These are phyloP conservation scores for Cephus rjabovi DNA, from an alignment of 2,888 invertebrate genomes.

Conservation along the genomic window DNA sequence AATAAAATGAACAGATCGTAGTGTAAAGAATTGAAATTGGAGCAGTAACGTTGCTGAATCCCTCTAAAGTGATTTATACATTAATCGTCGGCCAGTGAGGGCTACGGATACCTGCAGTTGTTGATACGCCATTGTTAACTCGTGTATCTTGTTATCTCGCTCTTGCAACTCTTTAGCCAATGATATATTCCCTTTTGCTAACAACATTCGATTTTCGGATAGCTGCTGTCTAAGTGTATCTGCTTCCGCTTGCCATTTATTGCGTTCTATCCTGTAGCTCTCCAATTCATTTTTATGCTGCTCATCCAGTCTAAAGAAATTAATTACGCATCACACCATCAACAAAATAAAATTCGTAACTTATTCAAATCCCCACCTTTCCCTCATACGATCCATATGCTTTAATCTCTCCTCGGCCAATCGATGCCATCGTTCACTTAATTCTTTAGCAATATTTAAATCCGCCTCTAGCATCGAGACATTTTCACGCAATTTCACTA, in stretches of 20 bases:
- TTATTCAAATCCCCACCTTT: conserved; percentile 53
- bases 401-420: conserved; percentile 76
- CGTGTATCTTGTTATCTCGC: conserved; percentile 67
- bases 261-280: conserved; percentile 74
- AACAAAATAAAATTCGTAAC: neutral
- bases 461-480: conserved; percentile 69
- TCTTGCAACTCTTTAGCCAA: conserved; percentile 64
- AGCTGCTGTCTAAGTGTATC: conserved; percentile 63
- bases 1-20: neutral
- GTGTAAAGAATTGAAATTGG: neutral
- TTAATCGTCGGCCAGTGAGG: neutral
- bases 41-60: neutral
- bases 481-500: conserved; percentile 68
- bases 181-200: conserved; percentile 59
- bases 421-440: conserved; percentile 75
- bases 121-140: conserved; percentile 62
- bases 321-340: neutral
- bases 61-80: neutral
- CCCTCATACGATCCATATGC: conserved; percentile 74
- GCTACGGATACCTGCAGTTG: conserved; percentile 57
- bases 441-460: conserved; percentile 68
- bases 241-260: conserved; percentile 73
- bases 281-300: conserved; percentile 74
- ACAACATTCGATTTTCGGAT: conserved; percentile 60
- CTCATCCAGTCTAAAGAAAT: conserved; percentile 69